phyloP scores from a whole-genome alignment of 2,797 vertebrate genomes.

The Silurus aristotelis region DNA sequence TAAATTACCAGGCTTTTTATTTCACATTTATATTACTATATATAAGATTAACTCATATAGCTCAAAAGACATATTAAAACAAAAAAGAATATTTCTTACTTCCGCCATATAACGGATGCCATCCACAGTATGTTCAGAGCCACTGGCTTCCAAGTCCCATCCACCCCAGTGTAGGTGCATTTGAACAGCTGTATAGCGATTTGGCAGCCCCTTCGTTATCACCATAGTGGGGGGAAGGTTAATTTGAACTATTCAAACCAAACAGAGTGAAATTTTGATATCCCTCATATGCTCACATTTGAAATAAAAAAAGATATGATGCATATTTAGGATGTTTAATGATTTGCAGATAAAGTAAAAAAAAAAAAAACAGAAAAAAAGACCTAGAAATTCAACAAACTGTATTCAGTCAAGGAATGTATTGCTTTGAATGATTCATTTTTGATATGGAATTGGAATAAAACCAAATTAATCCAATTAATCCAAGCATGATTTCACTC shows the following conservation, averaged over 20 bases:
- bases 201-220: slow-evolving; percentile 75
- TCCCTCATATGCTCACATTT: neutral
- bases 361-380: too few relatives aligned
- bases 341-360: neutral
- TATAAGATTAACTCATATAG: neutral
- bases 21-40: neutral
- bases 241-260: slow-evolving; percentile 80
- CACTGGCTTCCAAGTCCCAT: slow-evolving; percentile 79
- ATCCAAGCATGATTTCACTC: neutral
- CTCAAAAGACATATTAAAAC: neutral
- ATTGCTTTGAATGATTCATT: neutral
- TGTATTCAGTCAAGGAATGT: neutral
- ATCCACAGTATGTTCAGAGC: slow-evolving; percentile 89
- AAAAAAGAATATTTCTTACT: slow-evolving; percentile 65
- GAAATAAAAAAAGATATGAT: neutral
- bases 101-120: slow-evolving; percentile 86
- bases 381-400: neutral
- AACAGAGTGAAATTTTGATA: neutral
- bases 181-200: slow-evolving; percentile 80
- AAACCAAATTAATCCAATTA: too few relatives aligned
- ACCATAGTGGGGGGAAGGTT: slow-evolving; percentile 79
- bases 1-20: neutral
- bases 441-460: too few relatives aligned
- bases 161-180: slow-evolving; percentile 95
- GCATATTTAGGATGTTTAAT: neutral